A percentile compares a stretch with the other conserved stretches of the same genome.
Conservation (phyloP, 1,140 invertebrate genomes). For the Meloidogyne floridensis region DNA sequence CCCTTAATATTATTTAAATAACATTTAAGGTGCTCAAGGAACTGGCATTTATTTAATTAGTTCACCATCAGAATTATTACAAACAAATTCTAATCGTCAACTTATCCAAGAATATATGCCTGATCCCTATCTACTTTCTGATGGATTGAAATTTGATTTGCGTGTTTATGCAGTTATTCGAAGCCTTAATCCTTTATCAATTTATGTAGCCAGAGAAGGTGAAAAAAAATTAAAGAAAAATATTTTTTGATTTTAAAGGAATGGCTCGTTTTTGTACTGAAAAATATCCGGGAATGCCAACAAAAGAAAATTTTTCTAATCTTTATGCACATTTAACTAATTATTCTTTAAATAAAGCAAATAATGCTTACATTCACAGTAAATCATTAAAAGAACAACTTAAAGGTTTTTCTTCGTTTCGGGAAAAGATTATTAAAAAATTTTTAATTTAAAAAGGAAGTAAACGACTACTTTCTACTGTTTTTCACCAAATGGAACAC, state of each 20-base stretch:
- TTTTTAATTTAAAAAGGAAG: constrained; percentile 64
- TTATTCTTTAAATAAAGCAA: constrained; percentile 70
- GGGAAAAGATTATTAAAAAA: not conserved
- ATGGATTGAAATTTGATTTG: constrained; percentile 70
- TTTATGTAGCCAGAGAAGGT: constrained; percentile 69
- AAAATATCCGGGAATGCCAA: constrained; percentile 65
- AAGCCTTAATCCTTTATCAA: constrained; percentile 68
- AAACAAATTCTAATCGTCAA: constrained; percentile 52
- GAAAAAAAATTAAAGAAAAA: not conserved
- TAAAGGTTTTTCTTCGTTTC: constrained; percentile 66
- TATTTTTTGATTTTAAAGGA: constrained; percentile 48
- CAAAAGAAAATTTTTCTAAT: constrained; percentile 66
- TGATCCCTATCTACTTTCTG: constrained; percentile 68
- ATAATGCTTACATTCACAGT: constrained; percentile 68
- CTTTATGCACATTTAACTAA: constrained; percentile 70
- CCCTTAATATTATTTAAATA: not conserved
- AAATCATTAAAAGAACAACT: constrained; percentile 66
- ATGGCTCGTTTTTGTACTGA: constrained; percentile 69
- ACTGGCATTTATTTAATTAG: constrained; percentile 69
- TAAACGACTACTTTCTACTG: constrained; percentile 68
- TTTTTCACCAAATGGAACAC: constrained; percentile 66
- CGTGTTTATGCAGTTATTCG: constrained; percentile 69
- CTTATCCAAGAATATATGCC: constrained; percentile 68
- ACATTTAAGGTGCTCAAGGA: constrained; percentile 67
- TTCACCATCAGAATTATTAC: constrained; percentile 65